These are phyloP conservation scores for Drosophila tanythrix DNA, from an alignment of 2,888 invertebrate genomes.

Conservation along the genomic window DNA sequence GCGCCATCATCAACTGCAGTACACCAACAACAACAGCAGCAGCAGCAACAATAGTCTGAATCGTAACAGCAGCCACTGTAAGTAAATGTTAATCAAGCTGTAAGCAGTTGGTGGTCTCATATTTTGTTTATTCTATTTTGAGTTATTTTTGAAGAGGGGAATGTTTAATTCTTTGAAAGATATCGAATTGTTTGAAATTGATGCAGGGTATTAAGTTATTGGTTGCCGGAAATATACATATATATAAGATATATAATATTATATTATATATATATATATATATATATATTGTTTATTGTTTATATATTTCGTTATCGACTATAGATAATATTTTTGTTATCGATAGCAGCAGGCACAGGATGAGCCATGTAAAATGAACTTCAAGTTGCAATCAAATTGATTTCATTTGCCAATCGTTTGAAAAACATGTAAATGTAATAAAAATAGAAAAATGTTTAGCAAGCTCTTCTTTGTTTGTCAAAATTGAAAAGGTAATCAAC, in stretches of 20 bases:
- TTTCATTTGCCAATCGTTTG: background rate
- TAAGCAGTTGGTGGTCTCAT: background rate
- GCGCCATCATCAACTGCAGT: constrained; percentile 63
- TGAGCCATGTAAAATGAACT: background rate
- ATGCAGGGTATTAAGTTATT: background rate
- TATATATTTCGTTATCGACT: background rate
- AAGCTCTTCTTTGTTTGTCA: constrained; percentile 20
- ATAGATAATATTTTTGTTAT: background rate
- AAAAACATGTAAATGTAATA: background rate
- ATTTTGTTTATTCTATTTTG: background rate
- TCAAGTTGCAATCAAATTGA: too few species aligned
- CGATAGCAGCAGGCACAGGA: background rate
- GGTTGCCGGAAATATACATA: background rate
- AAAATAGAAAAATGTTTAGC: background rate
- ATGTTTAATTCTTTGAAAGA: background rate
- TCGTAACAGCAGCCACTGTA: constrained; percentile 47
- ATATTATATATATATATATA: background rate
- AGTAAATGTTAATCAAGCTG: constrained; percentile 35
- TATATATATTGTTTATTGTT: background rate
- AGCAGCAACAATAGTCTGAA: constrained; percentile 16
- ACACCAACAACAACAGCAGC: constrained; percentile 21
- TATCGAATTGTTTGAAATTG: background rate
- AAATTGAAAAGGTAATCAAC: constrained; percentile 25
- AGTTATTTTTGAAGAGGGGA: background rate
- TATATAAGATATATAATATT: background rate